Conservation (phyloP, 2,888 invertebrate species). For the Limnephilus lunatus region DNA sequence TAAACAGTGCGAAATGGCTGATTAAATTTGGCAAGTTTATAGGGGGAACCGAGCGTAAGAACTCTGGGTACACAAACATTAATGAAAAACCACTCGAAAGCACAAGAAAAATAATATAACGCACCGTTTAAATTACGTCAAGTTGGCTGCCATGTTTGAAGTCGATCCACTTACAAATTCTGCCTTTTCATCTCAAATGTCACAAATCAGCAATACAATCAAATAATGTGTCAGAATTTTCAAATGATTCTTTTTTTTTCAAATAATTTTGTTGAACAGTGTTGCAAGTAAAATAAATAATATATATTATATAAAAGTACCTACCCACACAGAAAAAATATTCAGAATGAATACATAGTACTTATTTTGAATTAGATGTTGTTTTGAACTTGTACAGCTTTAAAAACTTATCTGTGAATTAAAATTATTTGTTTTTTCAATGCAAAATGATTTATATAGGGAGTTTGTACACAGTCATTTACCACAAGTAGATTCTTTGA, state of each 20-base stretch:
- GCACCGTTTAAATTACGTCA: constrained; percentile 59
- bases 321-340: background rate
- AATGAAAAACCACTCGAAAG: constrained; percentile 64
- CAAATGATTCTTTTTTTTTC: background rate
- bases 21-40: constrained; percentile 16
- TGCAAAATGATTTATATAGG: no score
- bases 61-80: constrained; percentile 58
- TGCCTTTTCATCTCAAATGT: constrained; percentile 31
- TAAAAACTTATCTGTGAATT: background rate
- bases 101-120: constrained; percentile 60
- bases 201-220: background rate
- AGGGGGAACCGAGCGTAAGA: constrained; percentile 35
- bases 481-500: no score
- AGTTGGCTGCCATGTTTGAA: constrained; percentile 64
- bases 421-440: no score
- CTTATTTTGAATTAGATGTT: background rate
- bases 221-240: background rate
- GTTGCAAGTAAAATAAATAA: background rate
- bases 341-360: background rate
- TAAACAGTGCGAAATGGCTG: background rate
- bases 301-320: background rate
- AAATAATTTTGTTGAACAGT: background rate
- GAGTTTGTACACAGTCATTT: no score
- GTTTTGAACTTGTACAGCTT: background rate
- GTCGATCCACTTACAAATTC: constrained; percentile 63